Conservation (phyloP, 2,113 vertebrate genomes). For the Aythya baeri region DNA sequence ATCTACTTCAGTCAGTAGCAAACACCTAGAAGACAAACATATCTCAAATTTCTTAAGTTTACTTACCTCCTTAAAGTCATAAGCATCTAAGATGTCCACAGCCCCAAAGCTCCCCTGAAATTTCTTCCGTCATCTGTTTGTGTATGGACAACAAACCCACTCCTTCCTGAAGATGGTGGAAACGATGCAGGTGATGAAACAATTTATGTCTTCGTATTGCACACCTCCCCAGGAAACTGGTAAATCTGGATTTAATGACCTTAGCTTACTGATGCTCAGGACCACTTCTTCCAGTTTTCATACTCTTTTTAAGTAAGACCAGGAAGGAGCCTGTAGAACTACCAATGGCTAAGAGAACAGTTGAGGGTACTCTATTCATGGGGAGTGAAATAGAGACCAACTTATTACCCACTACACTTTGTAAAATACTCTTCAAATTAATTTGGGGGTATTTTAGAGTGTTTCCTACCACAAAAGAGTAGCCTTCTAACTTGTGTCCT, state of each 20-base stretch:
- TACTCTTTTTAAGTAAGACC: neutral
- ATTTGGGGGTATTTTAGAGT: neutral
- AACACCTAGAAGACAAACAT: neutral
- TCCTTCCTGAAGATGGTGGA: neutral
- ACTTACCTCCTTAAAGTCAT: neutral
- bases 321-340: neutral
- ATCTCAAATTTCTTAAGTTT: neutral
- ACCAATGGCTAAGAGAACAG: neutral
- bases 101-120: neutral
- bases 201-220: neutral
- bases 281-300: neutral
- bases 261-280: neutral
- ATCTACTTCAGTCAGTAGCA: neutral
- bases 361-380: neutral
- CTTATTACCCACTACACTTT: neutral
- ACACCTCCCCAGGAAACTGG: neutral
- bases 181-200: neutral
- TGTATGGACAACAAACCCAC: neutral
- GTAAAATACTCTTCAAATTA: neutral
- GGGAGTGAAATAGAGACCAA: neutral
- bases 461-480: neutral
- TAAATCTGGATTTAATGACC: neutral
- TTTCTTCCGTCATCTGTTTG: neutral
- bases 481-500: neutral
- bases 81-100: neutral